Conservation (phyloP, 2,113 vertebrate genomes). For the human region DNA sequence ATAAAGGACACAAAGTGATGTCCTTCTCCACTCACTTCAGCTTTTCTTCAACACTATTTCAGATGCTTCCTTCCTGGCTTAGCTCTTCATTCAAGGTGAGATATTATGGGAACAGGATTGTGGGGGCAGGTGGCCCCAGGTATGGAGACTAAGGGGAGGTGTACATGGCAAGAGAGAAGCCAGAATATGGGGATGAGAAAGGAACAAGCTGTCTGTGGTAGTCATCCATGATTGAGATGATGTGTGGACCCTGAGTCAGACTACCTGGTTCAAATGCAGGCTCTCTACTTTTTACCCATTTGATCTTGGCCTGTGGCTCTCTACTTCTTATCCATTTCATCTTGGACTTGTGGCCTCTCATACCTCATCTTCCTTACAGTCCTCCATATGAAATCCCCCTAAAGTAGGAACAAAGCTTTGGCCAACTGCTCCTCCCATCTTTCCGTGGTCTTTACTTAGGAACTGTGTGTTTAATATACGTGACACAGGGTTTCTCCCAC, state of each 20-base stretch:
- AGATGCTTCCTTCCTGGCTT: neutral
- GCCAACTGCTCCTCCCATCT: constrained; percentile 58
- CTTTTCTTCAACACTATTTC: neutral
- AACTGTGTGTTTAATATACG: neutral
- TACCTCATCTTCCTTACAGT: constrained; percentile 47
- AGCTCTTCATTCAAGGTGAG: neutral
- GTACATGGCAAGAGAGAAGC: neutral
- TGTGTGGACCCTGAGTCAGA: neutral
- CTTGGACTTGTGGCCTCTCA: constrained; percentile 47
- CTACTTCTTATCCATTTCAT: neutral
- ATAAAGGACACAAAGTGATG: neutral
- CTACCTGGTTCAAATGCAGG: neutral
- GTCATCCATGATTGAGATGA: neutral
- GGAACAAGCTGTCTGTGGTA: neutral
- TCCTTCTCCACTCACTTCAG: too few relatives aligned
- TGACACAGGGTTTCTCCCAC: constrained; percentile 6
- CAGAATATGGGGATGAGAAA: too few relatives aligned
- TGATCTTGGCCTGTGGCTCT: neutral
- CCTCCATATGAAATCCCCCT: constrained; percentile 35
- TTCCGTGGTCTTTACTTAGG: constrained; percentile 49
- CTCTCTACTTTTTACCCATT: too few relatives aligned
- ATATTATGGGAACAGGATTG: neutral
- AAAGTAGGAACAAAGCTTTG: constrained; percentile 39
- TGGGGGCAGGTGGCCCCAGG: neutral
- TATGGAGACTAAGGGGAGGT: rapidly evolving